Conservation (phyloP, 2,113 vertebrate species). For the Loxodonta africana region DNA sequence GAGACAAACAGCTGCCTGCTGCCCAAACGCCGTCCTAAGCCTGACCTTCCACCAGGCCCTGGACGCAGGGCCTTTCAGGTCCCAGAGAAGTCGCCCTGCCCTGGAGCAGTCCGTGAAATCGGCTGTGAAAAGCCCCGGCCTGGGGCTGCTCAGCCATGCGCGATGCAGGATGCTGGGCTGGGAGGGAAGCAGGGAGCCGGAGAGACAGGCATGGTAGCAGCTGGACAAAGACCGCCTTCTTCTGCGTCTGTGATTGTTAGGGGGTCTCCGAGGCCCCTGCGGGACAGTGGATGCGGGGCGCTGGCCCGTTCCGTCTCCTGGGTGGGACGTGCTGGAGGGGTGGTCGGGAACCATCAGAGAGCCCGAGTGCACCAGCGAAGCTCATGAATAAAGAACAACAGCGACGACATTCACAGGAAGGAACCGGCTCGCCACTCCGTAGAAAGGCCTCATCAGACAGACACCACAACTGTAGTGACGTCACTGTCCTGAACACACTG, state of each 20-base stretch:
- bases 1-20: constrained; percentile 79
- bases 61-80: constrained; percentile 92
- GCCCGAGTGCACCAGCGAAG: constrained; percentile 54
- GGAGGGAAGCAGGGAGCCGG: constrained; percentile 78
- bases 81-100: constrained; percentile 90
- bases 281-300: constrained; percentile 48
- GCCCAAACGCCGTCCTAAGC: constrained; percentile 88
- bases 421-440: background rate
- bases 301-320: constrained; percentile 67
- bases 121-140: constrained; percentile 91
- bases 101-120: constrained; percentile 94
- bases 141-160: constrained; percentile 89
- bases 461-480: background rate
- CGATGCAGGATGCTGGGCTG: constrained; percentile 85
- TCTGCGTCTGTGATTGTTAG: constrained; percentile 66
- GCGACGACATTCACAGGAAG: background rate
- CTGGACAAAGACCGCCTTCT: constrained; percentile 83
- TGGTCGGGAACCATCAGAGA: constrained; percentile 66
- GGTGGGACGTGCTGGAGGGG: constrained; percentile 73
- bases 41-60: constrained; percentile 88
- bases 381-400: constrained; percentile 54
- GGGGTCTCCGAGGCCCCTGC: constrained; percentile 77
- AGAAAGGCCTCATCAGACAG: background rate
- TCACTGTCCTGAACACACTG: rapidly evolving
- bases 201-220: constrained; percentile 88